Conservation (phyloP, 2,797 vertebrate species). For the Neomorphus geoffroyi region DNA sequence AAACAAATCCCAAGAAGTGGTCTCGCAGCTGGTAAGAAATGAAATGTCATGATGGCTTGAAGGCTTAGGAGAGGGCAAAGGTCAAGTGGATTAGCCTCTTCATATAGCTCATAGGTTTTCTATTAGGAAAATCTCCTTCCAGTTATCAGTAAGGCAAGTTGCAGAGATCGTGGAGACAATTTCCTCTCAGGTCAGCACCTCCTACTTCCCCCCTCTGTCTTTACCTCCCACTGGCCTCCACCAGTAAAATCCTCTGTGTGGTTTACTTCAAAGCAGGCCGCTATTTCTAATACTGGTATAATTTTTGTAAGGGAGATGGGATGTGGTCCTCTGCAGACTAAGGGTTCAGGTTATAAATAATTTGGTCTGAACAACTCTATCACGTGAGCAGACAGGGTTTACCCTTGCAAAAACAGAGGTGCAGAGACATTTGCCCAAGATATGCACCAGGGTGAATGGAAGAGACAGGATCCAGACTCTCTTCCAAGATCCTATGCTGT, state of each 20-base stretch:
- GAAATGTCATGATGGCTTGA: background rate
- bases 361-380: background rate
- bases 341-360: background rate
- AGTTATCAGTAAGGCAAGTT: background rate
- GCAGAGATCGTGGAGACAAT: background rate
- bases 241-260: background rate
- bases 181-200: background rate
- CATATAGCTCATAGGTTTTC: constrained; percentile 28
- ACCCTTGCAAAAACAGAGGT: background rate
- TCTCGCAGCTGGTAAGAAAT: constrained; percentile 12
- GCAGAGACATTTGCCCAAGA: background rate
- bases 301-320: background rate
- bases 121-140: constrained; percentile 4
- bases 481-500: background rate
- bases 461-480: background rate
- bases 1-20: background rate
- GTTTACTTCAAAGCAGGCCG: background rate
- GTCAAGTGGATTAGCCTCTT: constrained; percentile 41
- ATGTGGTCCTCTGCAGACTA: background rate
- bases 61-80: constrained; percentile 4
- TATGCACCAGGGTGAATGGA: background rate
- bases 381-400: background rate
- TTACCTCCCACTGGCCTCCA: background rate
- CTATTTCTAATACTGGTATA: background rate
- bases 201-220: background rate